phyloP scores from a whole-genome alignment of 2,113 vertebrate genomes.

The Mirounga angustirostris region DNA sequence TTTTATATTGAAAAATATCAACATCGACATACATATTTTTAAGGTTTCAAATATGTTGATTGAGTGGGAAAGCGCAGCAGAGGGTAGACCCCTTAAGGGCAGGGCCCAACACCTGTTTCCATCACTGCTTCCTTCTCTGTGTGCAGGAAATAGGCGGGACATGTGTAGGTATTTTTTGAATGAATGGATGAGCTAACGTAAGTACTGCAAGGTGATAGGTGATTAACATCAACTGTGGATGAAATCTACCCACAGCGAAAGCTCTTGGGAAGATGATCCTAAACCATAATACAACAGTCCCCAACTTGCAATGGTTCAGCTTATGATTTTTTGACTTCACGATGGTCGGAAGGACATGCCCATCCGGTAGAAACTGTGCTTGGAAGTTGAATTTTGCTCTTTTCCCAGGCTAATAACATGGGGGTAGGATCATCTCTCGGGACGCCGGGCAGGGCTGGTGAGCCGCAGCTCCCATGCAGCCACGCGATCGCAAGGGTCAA shows the following conservation, averaged over 20 bases:
- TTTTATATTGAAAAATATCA: not conserved
- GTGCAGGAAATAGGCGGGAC: too few relatives aligned
- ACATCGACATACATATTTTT: not conserved
- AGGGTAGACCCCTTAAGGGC: not conserved
- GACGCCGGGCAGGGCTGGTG: not conserved
- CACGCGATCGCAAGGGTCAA: not conserved
- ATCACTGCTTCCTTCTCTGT: not conserved
- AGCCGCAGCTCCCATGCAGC: not conserved
- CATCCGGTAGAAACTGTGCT: not conserved
- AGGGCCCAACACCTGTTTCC: not conserved
- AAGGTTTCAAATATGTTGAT: not conserved
- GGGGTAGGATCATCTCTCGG: not conserved
- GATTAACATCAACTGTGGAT: not conserved
- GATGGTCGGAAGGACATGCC: not conserved
- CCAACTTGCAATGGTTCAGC: not conserved
- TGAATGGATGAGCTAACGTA: not conserved
- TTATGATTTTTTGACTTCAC: not conserved
- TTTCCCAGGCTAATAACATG: not conserved
- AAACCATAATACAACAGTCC: not conserved
- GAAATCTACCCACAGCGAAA: not conserved
- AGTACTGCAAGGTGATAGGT: not conserved
- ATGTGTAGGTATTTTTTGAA: not conserved
- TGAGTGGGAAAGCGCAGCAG: not conserved
- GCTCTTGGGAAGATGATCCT: not conserved
- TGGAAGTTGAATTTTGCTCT: not conserved